Evolutionary conservation across 2,113 vertebrate species (phyloP).

Genomic region (Syngnathus scovelli): DNA sequence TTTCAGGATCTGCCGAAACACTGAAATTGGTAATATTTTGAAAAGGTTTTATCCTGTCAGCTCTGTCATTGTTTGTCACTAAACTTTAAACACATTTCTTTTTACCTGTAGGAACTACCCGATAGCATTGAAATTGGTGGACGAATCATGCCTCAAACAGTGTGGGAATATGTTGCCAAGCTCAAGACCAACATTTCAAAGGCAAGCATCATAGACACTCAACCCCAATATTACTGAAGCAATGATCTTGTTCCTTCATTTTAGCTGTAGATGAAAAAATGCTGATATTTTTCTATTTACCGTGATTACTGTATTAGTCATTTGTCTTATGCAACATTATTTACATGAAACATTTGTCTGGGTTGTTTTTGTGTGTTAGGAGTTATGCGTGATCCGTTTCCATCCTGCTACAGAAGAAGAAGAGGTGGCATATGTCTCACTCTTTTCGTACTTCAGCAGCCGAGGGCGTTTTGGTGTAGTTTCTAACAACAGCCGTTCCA

Average conservation of each 20-base stretch:
- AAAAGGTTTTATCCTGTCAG: not conserved
- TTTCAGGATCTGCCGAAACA: constrained; percentile 86
- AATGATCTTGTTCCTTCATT: not conserved
- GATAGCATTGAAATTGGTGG: constrained; percentile 95
- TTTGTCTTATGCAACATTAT: not conserved
- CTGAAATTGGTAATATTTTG: constrained; percentile 79
- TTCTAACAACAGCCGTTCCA: constrained; percentile 83
- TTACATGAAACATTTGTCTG: constrained; percentile 5
- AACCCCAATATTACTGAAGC: not conserved
- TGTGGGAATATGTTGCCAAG: constrained; percentile 96
- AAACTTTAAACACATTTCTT: not conserved
- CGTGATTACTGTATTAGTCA: not conserved
- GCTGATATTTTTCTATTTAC: not conserved
- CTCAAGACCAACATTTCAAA: constrained; percentile 91
- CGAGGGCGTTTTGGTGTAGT: constrained; percentile 94
- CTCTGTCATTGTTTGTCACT: not conserved
- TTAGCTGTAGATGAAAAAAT: not conserved
- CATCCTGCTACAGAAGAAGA: constrained; percentile 94
- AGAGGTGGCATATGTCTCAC: constrained; percentile 92
- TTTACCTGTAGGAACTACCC: constrained; percentile 82
- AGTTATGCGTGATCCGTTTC: constrained; percentile 93
- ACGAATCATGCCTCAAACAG: constrained; percentile 89
- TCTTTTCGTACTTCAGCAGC: constrained; percentile 98
- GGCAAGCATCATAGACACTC: constrained; percentile 65
- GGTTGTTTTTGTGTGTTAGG: constrained; percentile 68